These are phyloP conservation scores for Ardeotis arabs DNA, from an alignment of 2,113 vertebrate genomes.

Conservation along the genomic window DNA sequence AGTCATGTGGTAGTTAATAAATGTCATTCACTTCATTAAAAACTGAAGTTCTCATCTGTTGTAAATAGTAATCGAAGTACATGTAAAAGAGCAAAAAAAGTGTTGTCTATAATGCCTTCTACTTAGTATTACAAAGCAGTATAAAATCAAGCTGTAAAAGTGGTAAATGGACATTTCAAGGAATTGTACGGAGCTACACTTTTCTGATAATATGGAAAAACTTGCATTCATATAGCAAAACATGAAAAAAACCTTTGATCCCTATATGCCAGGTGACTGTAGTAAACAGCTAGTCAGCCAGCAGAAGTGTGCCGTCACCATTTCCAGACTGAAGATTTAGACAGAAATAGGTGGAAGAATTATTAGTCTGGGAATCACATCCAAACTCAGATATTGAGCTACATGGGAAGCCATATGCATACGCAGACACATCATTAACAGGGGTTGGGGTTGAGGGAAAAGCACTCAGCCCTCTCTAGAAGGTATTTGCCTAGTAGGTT, in stretches of 20 bases:
- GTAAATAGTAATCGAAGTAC: constrained; percentile 44
- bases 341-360: neutral
- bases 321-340: neutral
- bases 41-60: constrained; percentile 48
- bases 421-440: neutral
- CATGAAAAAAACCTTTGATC: neutral
- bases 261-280: neutral
- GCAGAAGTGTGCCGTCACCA: neutral
- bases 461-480: neutral
- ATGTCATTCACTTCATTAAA: constrained; percentile 76
- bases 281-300: neutral
- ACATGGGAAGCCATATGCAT: neutral
- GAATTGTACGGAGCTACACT: neutral
- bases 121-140: neutral
- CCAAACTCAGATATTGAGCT: neutral
- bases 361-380: neutral
- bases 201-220: neutral
- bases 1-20: constrained; percentile 67
- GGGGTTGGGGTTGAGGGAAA: neutral
- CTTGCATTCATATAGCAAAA: neutral
- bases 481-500: neutral
- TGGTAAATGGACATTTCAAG: neutral
- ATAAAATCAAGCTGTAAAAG: neutral
- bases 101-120: neutral
- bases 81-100: neutral